Percentiles rank a stretch among this genome's conserved stretches.
Conservation (phyloP, 1,140 invertebrate species). For the Patella vulgata region DNA sequence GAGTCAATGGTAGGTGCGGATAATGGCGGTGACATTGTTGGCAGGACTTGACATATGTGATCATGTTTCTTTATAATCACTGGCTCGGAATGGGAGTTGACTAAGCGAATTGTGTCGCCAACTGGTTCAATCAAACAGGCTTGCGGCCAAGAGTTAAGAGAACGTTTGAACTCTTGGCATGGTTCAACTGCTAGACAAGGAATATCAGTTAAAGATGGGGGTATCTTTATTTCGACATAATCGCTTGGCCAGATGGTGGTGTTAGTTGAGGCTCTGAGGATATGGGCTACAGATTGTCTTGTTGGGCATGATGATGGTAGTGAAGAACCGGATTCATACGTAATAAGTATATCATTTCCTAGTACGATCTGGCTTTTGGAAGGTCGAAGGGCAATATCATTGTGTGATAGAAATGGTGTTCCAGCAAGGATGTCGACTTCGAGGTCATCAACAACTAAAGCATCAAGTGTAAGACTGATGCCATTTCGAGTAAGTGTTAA, state of each 20-base stretch:
- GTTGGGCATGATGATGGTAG: background rate
- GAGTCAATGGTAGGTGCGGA: background rate
- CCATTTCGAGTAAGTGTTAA: conserved; percentile 8
- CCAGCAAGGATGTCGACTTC: conserved; percentile 24
- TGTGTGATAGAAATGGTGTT: conserved; percentile 11
- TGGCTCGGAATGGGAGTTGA: conserved; percentile 22
- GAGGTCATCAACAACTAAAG: conserved; percentile 21
- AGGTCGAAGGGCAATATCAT: conserved; percentile 27
- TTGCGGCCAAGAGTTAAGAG: conserved; percentile 7
- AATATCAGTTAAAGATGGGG: background rate
- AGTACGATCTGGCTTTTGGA: background rate
- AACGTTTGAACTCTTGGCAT: background rate
- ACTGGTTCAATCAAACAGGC: conserved; percentile 12
- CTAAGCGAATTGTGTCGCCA: conserved; percentile 20
- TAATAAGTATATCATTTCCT: too few relatives aligned
- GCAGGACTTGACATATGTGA: conserved; percentile 18
- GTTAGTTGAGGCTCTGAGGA: background rate
- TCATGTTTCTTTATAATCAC: conserved; percentile 22
- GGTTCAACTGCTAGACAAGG: conserved; percentile 19
- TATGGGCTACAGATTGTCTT: background rate
- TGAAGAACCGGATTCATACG: background rate
- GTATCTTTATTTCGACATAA: conserved; percentile 18
- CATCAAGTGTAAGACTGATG: conserved; percentile 5
- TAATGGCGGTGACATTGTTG: background rate
- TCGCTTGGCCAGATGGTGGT: conserved; percentile 17